These are phyloP conservation scores for Circaetus cinerascens DNA, from an alignment of 2,113 vertebrate genomes.

Conservation along the genomic window DNA sequence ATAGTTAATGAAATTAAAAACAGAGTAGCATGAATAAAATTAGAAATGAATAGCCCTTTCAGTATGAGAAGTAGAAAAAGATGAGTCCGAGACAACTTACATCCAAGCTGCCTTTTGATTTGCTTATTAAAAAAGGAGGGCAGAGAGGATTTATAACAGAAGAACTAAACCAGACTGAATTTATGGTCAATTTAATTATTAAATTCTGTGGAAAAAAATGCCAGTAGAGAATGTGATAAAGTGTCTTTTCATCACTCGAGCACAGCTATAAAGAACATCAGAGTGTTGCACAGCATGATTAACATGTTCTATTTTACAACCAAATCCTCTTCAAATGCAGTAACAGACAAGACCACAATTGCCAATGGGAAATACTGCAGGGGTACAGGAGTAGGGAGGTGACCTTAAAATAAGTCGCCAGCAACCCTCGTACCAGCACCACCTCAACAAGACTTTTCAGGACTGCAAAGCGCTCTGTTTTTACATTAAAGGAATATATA, in stretches of 20 bases:
- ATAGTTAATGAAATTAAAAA: conserved; percentile 36
- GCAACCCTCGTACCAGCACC: neutral
- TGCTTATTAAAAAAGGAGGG: conserved; percentile 7
- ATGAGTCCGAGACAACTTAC: neutral
- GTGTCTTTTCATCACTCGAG: conserved; percentile 20
- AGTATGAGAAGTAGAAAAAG: conserved; percentile 3
- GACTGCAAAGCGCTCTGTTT: neutral
- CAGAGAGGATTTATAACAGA: conserved; percentile 16
- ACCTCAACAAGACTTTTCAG: neutral
- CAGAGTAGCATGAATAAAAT: conserved; percentile 11
- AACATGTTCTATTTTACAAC: conserved; percentile 41
- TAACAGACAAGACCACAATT: neutral
- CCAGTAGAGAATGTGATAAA: conserved; percentile 37
- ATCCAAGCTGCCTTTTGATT: conserved; percentile 4
- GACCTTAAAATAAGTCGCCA: neutral
- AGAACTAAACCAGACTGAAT: conserved; percentile 15
- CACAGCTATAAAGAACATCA: conserved; percentile 24
- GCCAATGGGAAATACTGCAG: neutral
- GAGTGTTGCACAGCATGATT: conserved; percentile 37
- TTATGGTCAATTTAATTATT: conserved; percentile 3
- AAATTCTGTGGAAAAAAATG: conserved; percentile 23
- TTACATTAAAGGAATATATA: neutral
- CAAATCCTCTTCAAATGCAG: conserved; percentile 22
- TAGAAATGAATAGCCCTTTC: conserved; percentile 28
- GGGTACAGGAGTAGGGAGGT: neutral